phyloP scores from a whole-genome alignment of 2,797 vertebrate genomes.

The Tinamus major region DNA sequence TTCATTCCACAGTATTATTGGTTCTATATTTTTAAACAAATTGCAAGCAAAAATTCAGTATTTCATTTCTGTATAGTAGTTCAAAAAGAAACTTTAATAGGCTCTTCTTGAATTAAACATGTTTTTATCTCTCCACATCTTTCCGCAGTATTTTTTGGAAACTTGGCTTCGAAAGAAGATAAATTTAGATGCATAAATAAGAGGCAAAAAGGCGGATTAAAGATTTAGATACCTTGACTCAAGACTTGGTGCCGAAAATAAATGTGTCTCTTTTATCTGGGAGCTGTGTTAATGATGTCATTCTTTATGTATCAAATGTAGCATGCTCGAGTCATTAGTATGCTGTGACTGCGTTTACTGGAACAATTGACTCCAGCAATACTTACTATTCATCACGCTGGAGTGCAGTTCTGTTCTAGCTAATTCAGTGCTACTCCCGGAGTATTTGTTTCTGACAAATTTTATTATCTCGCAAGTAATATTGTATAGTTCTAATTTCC shows the following conservation, averaged over 20 bases:
- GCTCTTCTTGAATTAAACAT: constrained; percentile 16
- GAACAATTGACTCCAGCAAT: not conserved
- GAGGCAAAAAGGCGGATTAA: not conserved
- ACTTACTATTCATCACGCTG: not conserved
- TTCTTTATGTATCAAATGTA: not conserved
- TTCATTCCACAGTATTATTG: not conserved
- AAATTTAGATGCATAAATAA: not conserved
- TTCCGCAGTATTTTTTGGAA: not conserved
- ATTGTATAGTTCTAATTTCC: not conserved
- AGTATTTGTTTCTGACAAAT: not conserved
- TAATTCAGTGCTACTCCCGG: not conserved
- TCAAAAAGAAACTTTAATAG: not conserved
- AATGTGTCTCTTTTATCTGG: not conserved
- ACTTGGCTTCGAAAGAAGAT: constrained; percentile 1
- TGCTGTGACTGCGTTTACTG: not conserved
- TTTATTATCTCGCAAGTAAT: not conserved
- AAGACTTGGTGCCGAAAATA: constrained; percentile 1
- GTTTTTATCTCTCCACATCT: not conserved
- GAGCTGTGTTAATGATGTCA: not conserved
- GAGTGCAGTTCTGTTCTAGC: not conserved
- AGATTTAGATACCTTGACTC: not conserved
- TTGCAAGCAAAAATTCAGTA: not conserved
- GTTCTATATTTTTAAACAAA: not conserved
- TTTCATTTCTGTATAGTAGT: constrained; percentile 13
- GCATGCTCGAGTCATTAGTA: not conserved